These are phyloP conservation scores for Prosopocoilus inquinatus DNA, from an alignment of 2,888 invertebrate genomes.

Conservation along the genomic window DNA sequence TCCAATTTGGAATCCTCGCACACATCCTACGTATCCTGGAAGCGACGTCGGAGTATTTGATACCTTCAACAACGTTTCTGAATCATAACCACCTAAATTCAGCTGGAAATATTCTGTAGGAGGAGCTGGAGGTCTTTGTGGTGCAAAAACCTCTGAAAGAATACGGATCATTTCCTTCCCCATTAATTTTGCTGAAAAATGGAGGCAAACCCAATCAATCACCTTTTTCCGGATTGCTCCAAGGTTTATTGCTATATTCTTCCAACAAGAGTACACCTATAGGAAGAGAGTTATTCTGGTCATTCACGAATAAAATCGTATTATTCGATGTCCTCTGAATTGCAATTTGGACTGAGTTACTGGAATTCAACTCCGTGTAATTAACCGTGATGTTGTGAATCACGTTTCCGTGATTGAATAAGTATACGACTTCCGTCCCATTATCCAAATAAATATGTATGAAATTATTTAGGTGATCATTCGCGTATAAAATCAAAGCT, in stretches of 20 bases:
- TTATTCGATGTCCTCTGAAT: conserved; percentile 70
- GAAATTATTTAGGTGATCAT: conserved; percentile 92
- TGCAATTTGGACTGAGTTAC: conserved; percentile 86
- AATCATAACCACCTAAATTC: conserved; percentile 83
- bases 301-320: conserved; percentile 80
- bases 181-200: not conserved
- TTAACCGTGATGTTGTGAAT: conserved; percentile 77
- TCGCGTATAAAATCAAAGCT: conserved; percentile 83
- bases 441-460: conserved; percentile 82
- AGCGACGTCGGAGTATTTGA: conserved; percentile 55
- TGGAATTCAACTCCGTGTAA: conserved; percentile 71
- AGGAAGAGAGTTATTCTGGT: conserved; percentile 67
- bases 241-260: conserved; percentile 81
- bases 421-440: conserved; percentile 75
- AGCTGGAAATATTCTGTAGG: conserved; percentile 88
- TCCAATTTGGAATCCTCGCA: conserved; percentile 83
- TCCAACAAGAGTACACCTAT: conserved; percentile 69
- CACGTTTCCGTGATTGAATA: conserved; percentile 80
- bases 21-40: conserved; percentile 81
- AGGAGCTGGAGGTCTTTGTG: conserved; percentile 84
- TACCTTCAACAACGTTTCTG: conserved; percentile 65
- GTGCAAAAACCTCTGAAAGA: conserved; percentile 75
- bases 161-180: not conserved
- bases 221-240: conserved; percentile 81
- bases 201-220: conserved; percentile 35